These are phyloP conservation scores for Coilia nasus DNA, from an alignment of 2,797 vertebrate genomes.

Conservation along the genomic window DNA sequence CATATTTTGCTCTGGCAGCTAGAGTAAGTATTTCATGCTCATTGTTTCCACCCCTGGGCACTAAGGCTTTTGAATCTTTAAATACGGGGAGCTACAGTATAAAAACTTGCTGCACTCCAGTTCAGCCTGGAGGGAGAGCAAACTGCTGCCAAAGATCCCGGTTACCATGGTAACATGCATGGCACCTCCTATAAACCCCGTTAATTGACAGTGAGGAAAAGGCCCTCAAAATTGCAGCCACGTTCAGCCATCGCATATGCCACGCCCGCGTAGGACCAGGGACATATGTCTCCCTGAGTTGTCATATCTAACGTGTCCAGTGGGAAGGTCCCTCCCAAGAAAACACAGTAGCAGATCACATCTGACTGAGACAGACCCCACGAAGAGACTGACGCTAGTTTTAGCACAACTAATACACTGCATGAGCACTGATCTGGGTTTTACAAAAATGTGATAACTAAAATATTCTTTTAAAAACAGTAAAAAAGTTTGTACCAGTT, in stretches of 20 bases:
- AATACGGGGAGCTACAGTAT: conserved; percentile 44
- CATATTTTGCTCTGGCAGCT: conserved; percentile 39
- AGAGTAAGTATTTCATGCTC: conserved; percentile 50
- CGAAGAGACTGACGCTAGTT: background rate
- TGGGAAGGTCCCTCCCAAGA: background rate
- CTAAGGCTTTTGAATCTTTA: conserved; percentile 57
- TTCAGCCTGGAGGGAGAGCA: conserved; percentile 57
- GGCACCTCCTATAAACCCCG: conserved; percentile 58
- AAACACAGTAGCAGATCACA: background rate
- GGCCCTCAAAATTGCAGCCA: conserved; percentile 55
- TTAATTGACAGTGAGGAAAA: conserved; percentile 63
- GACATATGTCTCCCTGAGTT: background rate
- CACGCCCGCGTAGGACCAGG: conserved; percentile 11
- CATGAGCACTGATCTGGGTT: too few species aligned
- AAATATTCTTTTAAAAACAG: too few species aligned
- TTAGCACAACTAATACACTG: too few species aligned
- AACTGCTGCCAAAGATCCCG: conserved; percentile 51
- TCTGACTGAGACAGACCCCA: background rate
- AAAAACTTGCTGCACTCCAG: conserved; percentile 49
- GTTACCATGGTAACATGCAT: conserved; percentile 62
- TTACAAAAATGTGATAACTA: too few species aligned
- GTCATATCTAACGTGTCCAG: background rate
- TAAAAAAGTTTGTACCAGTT: too few species aligned
- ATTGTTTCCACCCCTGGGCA: conserved; percentile 52
- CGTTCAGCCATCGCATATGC: conserved; percentile 34